phyloP scores from a whole-genome alignment of 2,888 invertebrate genomes.

The Rhingia rostrata region DNA sequence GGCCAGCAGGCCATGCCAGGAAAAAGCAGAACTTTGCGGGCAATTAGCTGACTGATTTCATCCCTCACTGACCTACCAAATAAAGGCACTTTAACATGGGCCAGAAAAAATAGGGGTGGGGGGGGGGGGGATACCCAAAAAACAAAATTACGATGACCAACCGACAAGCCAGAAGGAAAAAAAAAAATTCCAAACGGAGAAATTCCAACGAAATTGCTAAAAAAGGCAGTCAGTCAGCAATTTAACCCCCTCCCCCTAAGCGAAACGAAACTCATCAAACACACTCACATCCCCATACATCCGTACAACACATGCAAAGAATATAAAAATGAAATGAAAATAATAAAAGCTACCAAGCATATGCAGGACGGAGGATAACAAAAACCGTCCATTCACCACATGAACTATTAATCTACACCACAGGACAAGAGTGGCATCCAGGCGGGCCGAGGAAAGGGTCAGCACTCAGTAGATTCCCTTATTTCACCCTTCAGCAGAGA shows the following conservation, averaged over 20 bases:
- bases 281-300: conserved; percentile 17
- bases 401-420: conserved; percentile 74
- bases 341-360: conserved; percentile 64
- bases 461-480: neutral
- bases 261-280: conserved; percentile 45
- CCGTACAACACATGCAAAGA: neutral
- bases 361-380: conserved; percentile 34
- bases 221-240: conserved; percentile 72
- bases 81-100: conserved; percentile 71
- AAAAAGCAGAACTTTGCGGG: conserved; percentile 68
- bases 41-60: conserved; percentile 74
- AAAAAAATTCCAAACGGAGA: conserved; percentile 3
- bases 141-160: conserved; percentile 3
- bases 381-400: conserved; percentile 66
- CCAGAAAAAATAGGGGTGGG: conserved; percentile 9
- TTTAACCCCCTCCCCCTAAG: conserved; percentile 41
- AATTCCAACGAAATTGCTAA: conserved; percentile 67
- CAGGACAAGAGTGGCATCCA: conserved; percentile 56
- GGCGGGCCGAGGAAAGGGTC: neutral
- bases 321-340: conserved; percentile 60
- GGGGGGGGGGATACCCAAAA: too few relatives aligned
- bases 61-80: conserved; percentile 72
- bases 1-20: conserved; percentile 16
- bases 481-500: conserved; percentile 13
- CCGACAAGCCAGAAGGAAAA: conserved; percentile 7